A percentile compares a stretch with the other conserved stretches of the same genome.
Evolutionary conservation across 2,113 vertebrate genomes (phyloP).

Genomic region (Heterotilapia buettikoferi): DNA sequence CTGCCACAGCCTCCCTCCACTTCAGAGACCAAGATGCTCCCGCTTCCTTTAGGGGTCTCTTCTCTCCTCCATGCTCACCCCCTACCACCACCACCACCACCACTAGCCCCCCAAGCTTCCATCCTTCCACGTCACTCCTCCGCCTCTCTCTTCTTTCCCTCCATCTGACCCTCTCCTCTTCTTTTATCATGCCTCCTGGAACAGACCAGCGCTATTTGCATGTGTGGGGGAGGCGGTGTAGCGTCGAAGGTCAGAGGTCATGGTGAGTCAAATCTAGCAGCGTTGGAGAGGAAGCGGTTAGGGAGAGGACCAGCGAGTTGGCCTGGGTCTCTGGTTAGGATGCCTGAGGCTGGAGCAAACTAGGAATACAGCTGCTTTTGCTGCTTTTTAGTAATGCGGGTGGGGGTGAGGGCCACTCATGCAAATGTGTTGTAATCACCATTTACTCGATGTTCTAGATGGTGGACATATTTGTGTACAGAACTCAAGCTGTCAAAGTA

Average conservation of each 20-base stretch:
- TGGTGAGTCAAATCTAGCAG: constrained; percentile 68
- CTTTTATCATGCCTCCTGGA: constrained; percentile 58
- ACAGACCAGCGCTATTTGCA: constrained; percentile 64
- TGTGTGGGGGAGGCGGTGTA: constrained; percentile 72
- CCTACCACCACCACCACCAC: neutral
- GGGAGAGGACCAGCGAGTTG: constrained; percentile 61
- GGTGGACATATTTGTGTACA: constrained; percentile 15
- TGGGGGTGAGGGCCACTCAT: constrained; percentile 53
- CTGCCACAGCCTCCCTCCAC: constrained; percentile 50
- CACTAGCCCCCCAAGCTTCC: neutral
- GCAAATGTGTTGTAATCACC: constrained; percentile 55
- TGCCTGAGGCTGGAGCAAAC: constrained; percentile 54
- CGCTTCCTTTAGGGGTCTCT: constrained; percentile 62
- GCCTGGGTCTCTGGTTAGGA: constrained; percentile 59
- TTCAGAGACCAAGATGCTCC: constrained; percentile 53
- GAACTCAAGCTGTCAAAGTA: constrained; percentile 25
- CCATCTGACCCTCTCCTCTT: constrained; percentile 43
- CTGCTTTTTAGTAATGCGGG: constrained; percentile 30
- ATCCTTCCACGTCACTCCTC: constrained; percentile 33
- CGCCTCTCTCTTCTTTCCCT: constrained; percentile 27
- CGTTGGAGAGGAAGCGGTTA: constrained; percentile 57
- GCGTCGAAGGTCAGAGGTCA: constrained; percentile 68
- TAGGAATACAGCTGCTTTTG: constrained; percentile 59
- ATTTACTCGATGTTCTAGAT: constrained; percentile 34
- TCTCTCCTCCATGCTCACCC: constrained; percentile 11